These are phyloP conservation scores for Nothocercus nigrocapillus DNA, from an alignment of 2,113 vertebrate species.

Conservation along the genomic window DNA sequence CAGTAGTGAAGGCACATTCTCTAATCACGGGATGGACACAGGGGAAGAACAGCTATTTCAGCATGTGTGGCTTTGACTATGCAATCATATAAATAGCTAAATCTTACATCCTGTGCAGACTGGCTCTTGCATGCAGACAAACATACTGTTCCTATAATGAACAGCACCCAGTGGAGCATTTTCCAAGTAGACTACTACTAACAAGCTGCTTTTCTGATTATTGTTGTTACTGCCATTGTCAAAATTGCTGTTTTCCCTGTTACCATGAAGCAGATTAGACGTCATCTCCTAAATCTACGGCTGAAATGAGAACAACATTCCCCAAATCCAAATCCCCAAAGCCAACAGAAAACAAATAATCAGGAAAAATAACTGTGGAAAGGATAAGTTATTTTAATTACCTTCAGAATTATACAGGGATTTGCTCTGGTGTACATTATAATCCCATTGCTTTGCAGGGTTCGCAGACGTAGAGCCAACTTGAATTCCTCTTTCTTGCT, in stretches of 20 bases:
- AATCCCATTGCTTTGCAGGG: conserved; percentile 92
- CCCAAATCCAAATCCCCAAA: conserved; percentile 39
- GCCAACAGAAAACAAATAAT: conserved; percentile 43
- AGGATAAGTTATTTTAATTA: conserved; percentile 74
- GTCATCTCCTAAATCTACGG: conserved; percentile 55
- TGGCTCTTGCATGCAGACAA: conserved; percentile 1
- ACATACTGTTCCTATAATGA: background rate
- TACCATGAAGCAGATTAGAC: conserved; percentile 17
- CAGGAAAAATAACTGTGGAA: conserved; percentile 42
- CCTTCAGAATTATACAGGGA: conserved; percentile 93
- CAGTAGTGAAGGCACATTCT: background rate
- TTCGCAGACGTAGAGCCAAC: conserved; percentile 92
- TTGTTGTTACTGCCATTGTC: conserved; percentile 18
- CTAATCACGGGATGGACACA: background rate
- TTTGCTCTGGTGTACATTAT: conserved; percentile 94
- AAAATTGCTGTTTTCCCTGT: background rate
- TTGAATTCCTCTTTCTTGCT: conserved; percentile 89
- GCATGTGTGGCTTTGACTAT: background rate
- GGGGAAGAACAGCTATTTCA: background rate
- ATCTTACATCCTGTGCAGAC: background rate
- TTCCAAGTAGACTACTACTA: conserved; percentile 36
- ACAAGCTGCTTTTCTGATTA: conserved; percentile 4
- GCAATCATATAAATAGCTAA: conserved; percentile 10
- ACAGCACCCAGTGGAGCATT: background rate
- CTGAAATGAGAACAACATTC: conserved; percentile 52